Base-by-base conservation (phyloP, 35 echinoderm and acorn worm species). In the Strongylocentrotus purpuratus region DNA sequence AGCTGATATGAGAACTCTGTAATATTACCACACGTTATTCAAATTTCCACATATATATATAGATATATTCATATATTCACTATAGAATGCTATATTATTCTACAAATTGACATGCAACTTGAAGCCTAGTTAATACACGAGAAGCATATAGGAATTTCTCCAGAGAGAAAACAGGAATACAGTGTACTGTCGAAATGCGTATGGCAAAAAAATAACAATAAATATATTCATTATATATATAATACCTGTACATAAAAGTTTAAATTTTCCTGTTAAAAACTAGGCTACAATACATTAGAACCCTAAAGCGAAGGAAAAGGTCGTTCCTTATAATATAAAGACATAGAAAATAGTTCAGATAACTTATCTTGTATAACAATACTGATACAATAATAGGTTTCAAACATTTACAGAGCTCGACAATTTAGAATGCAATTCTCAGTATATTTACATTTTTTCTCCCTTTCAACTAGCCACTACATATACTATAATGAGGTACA, bases 161-260 rank as follows among this genome's bases (percentile, higher is more conserved):
- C n/a, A 89, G 45, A 89, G 45, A 33, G 15, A 89, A 89, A 33
- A 41, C 25, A 28, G 32, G 87, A 41, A 89, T 89, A 89, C 87
- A 89, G 5, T 89, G 87, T 89, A 89, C 87, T 89, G 87, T 89
- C 87, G 41, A 45, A 12, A 89, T 31, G 87, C 87, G 45, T 89
- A 89, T 89, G 87, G 87, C 87, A 89, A 89, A 89, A 41, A 78
- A 89, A 89, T 89, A 89, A 89, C 87, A 89, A 89, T 89, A 89
- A 89, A 89, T 89, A 89, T 89, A 89, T 89, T 89, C 87, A 89
- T 89, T 89, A 89, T 89, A 89, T 89, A 89, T 89, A 89, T 89
- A 89, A 89, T 89, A 89, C 32, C 87, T 89, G 87, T 89, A 89
- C 87, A 89, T 89, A 89, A 46, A 88, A 28, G 87, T 89, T 45